A percentile compares a stretch with the other conserved stretches of the same genome.
Conservation (phyloP, 2,888 invertebrate species). For the Drosophila diplacantha region DNA sequence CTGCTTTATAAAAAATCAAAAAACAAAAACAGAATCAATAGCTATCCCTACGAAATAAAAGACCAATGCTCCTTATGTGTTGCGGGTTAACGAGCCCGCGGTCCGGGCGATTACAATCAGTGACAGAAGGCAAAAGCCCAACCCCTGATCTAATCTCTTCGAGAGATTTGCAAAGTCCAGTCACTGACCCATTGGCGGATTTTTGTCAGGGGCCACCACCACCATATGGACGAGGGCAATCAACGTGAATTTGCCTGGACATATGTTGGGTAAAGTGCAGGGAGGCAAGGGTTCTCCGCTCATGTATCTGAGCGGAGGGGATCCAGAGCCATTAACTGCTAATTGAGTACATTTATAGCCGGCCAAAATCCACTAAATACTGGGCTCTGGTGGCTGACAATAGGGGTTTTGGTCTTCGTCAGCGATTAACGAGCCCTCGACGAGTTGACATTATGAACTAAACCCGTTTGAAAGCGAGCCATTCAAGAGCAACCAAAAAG, state of each 20-base stretch:
- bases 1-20: slow-evolving; percentile 18
- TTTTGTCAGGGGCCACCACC: slow-evolving; percentile 19
- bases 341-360: slow-evolving; percentile 30
- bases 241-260: slow-evolving; percentile 25
- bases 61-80: slow-evolving; percentile 54
- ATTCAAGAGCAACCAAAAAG: slow-evolving; percentile 10
- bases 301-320: slow-evolving; percentile 7
- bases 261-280: slow-evolving; percentile 29
- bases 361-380: slow-evolving; percentile 25
- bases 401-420: slow-evolving; percentile 16
- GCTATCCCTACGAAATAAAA: slow-evolving; percentile 41
- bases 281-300: slow-evolving; percentile 13
- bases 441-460: slow-evolving; percentile 5
- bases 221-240: slow-evolving; percentile 38
- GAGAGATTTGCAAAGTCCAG: slow-evolving; percentile 34
- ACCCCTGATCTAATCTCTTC: slow-evolving; percentile 40
- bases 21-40: slow-evolving; percentile 14
- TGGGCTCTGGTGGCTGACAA: slow-evolving; percentile 15
- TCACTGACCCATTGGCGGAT: slow-evolving; percentile 34
- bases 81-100: slow-evolving; percentile 64
- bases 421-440: slow-evolving; percentile 27
- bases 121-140: slow-evolving; percentile 65
- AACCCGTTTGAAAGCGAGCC: slow-evolving; percentile 22
- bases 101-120: slow-evolving; percentile 65
- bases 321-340: slow-evolving; percentile 22